These are phyloP conservation scores for Nomada ruficornis DNA, from an alignment of 2,888 invertebrate genomes.

Conservation along the genomic window DNA sequence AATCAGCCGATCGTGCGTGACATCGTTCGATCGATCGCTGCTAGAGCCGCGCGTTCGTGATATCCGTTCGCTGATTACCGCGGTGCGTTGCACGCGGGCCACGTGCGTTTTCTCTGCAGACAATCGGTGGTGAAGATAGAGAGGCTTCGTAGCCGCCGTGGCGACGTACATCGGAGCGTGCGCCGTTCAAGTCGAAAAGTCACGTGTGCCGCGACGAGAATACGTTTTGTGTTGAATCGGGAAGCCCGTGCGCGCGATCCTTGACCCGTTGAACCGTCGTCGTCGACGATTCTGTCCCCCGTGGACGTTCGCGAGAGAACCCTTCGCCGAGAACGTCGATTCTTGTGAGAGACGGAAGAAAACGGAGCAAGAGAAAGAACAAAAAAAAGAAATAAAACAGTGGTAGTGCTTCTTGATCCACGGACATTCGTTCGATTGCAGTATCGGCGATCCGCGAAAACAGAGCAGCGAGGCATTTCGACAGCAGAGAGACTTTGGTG, in stretches of 20 bases:
- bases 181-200: conserved; percentile 46
- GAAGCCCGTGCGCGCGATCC: not conserved
- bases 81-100: conserved; percentile 33
- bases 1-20: not conserved
- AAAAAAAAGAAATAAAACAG: conserved; percentile 7
- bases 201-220: conserved; percentile 54
- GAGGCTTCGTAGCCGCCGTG: conserved; percentile 25
- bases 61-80: conserved; percentile 8
- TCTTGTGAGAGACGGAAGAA: not conserved
- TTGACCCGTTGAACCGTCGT: not conserved
- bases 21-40: not conserved
- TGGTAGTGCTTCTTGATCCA: conserved; percentile 32
- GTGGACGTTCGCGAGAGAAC: not conserved
- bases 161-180: conserved; percentile 64
- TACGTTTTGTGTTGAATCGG: not conserved
- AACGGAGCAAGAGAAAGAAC: not conserved
- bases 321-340: not conserved
- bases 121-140: conserved; percentile 44
- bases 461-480: not conserved
- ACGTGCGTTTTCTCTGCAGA: conserved; percentile 54
- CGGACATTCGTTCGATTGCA: conserved; percentile 63
- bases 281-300: not conserved
- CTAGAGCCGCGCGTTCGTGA: not conserved
- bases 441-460: conserved; percentile 32
- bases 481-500: not conserved